Evolutionary conservation across 92 coral and sea anemone species (phyloP), one percentile per base, ranked within the genome.

Genomic region (Siderastrea siderea): DNA sequence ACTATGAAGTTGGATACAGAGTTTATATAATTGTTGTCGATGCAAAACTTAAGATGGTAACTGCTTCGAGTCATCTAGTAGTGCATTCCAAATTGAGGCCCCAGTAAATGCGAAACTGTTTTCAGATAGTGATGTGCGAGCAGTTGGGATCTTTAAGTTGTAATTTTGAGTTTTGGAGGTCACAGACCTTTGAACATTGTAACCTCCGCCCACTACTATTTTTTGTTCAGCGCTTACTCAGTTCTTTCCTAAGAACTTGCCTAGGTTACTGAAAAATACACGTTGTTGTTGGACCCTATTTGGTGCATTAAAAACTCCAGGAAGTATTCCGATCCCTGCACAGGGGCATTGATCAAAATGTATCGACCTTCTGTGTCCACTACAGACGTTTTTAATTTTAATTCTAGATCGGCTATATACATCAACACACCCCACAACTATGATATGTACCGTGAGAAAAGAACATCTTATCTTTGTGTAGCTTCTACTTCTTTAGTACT

Each of bases 401-500:
- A 71, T 73, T 90, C 86, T 38, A 84, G 65, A 17, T 61, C 51
- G 43, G 84, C 84, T n/a, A 67, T 79, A 2, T 71, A 13, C 3
- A 90, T 47, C 46, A 90, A 14, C 13, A 87, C 7, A 68, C 74
- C 10, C 95, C 92, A n/a, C 88, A 52, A 64, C 92, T 88, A 4
- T 85, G 89, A 47, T 88, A 75, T 68, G 95, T 58, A 7, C 95
- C 95, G 14, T 80, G 90, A 7, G 90, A 79, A 86, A 88, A 71
- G 79, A 65, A 60, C 62, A 75, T 9, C 17, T 86, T 45, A 13
- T 84, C 92, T 62, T 71, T 77, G 89, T 86, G 83, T 49, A 47
- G 15, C 64, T 69, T 86, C 88, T 4, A 73, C 69, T 17, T 74
- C 79, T 66, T 55, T 44, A 6, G 88, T 65, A n/a, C 84, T 91